Conservation (phyloP, 2,888 invertebrate genomes). For the Siphonodentalium dalli region DNA sequence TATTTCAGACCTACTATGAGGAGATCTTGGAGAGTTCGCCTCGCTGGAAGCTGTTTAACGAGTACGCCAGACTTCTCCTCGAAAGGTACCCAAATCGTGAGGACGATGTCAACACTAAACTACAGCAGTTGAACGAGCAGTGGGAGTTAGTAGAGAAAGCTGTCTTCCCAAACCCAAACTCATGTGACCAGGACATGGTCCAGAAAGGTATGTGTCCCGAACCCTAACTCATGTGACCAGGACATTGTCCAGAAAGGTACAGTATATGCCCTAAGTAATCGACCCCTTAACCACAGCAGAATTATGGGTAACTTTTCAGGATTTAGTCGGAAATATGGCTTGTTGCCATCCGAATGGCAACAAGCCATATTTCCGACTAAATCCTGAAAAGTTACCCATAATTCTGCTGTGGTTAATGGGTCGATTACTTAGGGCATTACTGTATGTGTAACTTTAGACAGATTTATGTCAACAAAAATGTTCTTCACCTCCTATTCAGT, state of each 20-base stretch:
- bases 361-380: too few relatives aligned
- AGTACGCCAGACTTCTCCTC: slow-evolving; percentile 78
- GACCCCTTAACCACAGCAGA: too few relatives aligned
- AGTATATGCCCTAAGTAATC: too few relatives aligned
- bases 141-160: slow-evolving; percentile 80
- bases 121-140: slow-evolving; percentile 77
- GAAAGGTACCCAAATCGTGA: slow-evolving; percentile 71
- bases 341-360: too few relatives aligned
- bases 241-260: slow-evolving; percentile 50
- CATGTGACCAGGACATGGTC: slow-evolving; percentile 40
- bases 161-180: slow-evolving; percentile 68
- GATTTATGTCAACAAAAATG: too few relatives aligned
- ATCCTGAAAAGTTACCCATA: too few relatives aligned
- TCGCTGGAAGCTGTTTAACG: slow-evolving; percentile 77
- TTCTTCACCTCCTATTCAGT: too few relatives aligned
- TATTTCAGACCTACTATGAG: slow-evolving; percentile 76
- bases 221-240: slow-evolving; percentile 28
- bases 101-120: slow-evolving; percentile 76
- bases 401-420: too few relatives aligned
- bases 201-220: slow-evolving; percentile 40
- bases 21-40: slow-evolving; percentile 77
- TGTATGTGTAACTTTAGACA: too few relatives aligned
- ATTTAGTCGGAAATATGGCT: too few relatives aligned
- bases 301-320: too few relatives aligned
- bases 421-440: too few relatives aligned